Base-by-base conservation (phyloP, 2,888 invertebrate genomes). In the Mythimna loreyi region DNA sequence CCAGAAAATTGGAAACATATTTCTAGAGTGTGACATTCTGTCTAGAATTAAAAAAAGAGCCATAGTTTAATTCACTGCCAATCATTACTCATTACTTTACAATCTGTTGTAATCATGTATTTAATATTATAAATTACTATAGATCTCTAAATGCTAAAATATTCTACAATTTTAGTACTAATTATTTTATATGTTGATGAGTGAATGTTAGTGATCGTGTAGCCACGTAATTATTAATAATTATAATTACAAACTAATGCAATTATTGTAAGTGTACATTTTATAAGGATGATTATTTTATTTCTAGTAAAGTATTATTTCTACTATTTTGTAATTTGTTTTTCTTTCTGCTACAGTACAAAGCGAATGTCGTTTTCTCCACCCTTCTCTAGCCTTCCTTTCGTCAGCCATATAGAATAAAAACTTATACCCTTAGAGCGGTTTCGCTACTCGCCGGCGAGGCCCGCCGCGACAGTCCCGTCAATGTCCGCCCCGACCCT, bases 231-330 rank as follows among this genome's bases (percentile, higher is more conserved):
- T 49, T 67, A 55, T 67, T 40, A 28, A 36, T 52, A 25, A 47
- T 47, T 16, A 43, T 30, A 60, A 71, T 50, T 47, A 68, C 50
- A 57, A 76, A 73, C 67, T 77, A 77, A 80, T 75, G 75, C 69
- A 75, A 80, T 66, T 69, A 70, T 66, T 68, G 9, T 67, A 68
- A 72, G 63, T 82, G 62, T 79, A 80, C 64, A 79, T 82, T 82
- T 82, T 80, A 60, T 80, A 82, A 65, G 53, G 67, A 68, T 67
- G 69, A 67, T 70, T 78, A 80, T 75, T 70, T 75, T 58, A 70
- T 70, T 78, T 61, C 68, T 75, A 80, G 75, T 80, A 80, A 80
- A 80, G 61, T 82, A 80, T 82, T 82, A 79, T 82, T 82, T 74
- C 52, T 82, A 79, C 33, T 71, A 28, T 28, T 25, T 43, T 53